Percentiles rank a stretch among this genome's conserved stretches.
Conservation (phyloP, 2,113 vertebrate genomes). For the Bujurquina vittata region DNA sequence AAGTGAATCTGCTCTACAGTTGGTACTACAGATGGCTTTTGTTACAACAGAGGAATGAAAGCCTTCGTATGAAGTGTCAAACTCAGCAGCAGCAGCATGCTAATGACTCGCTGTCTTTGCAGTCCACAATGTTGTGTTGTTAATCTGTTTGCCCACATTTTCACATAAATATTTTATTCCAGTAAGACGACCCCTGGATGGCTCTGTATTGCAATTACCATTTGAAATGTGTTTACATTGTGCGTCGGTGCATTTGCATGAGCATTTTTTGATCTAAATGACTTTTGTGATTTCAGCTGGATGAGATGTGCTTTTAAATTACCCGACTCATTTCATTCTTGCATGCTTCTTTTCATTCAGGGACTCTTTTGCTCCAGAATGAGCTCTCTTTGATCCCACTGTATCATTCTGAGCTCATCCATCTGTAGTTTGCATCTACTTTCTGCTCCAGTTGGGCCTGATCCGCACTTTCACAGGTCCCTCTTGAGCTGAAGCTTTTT, state of each 20-base stretch:
- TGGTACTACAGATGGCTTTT: neutral
- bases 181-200: neutral
- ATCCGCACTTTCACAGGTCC: slow-evolving; percentile 68
- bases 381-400: neutral
- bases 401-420: neutral
- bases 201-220: neutral
- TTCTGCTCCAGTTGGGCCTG: neutral
- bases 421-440: neutral
- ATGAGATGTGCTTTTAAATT: neutral
- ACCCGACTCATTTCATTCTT: neutral
- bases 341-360: neutral
- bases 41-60: neutral
- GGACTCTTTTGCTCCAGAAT: neutral
- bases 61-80: neutral
- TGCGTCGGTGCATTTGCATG: neutral
- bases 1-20: neutral
- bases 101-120: neutral
- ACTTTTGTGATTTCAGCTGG: neutral
- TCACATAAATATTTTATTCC: neutral
- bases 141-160: neutral
- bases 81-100: neutral
- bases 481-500: slow-evolving; percentile 72
- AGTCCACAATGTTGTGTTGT: neutral
- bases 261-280: neutral
- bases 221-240: neutral